Evolutionary conservation across 2,797 vertebrate species (phyloP).

Genomic region (Tympanoctomys barrerae): DNA sequence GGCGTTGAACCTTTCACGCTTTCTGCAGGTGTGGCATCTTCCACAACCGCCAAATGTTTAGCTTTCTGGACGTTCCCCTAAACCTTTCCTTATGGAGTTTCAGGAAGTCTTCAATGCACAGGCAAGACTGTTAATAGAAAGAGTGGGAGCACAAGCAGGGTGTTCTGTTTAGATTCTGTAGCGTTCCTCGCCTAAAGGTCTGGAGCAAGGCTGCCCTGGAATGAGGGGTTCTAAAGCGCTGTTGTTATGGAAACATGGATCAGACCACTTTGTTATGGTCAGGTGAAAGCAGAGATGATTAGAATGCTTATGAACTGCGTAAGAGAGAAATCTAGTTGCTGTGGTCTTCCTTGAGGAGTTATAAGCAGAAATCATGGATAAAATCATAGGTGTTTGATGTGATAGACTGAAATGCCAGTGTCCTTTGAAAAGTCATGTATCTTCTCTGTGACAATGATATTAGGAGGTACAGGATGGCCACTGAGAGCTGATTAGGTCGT

Average conservation of each 20-base stretch:
- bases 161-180: not conserved
- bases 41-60: no score
- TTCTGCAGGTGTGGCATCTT: no score
- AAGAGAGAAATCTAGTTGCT: not conserved
- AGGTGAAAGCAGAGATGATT: not conserved
- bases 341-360: not conserved
- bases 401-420: not conserved
- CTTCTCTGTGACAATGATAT: not conserved
- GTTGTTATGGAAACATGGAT: not conserved
- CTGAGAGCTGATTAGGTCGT: not conserved
- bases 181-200: not conserved
- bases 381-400: not conserved
- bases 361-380: not conserved
- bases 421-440: not conserved
- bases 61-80: not conserved
- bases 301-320: not conserved
- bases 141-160: not conserved
- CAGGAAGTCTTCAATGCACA: not conserved
- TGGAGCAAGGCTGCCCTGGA: not conserved
- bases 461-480: not conserved
- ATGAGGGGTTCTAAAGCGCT: not conserved
- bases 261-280: not conserved
- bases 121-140: not conserved
- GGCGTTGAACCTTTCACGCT: no score
- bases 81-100: not conserved